A percentile compares a stretch with the other conserved stretches of the same genome.
Evolutionary conservation across 2,113 vertebrate genomes (phyloP).

Genomic region (Oreotrochilus melanogaster): DNA sequence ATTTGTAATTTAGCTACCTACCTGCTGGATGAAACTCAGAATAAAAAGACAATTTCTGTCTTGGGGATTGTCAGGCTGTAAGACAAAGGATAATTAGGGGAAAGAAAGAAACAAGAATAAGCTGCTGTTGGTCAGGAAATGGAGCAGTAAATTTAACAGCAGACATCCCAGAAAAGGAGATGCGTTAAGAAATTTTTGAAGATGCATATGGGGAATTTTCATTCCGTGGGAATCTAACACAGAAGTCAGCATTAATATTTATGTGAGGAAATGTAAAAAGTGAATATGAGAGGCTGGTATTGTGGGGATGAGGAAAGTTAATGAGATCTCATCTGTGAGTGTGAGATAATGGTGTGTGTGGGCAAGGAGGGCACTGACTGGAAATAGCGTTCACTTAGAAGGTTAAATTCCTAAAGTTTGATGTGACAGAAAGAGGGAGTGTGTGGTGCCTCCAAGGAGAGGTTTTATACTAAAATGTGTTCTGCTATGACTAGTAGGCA

Average conservation of each 20-base stretch:
- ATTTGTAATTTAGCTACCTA: not conserved
- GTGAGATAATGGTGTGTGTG: not conserved
- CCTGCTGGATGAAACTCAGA: not conserved
- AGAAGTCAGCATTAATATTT: slow-evolving; percentile 31
- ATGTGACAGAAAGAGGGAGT: not conserved
- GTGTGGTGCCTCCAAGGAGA: not conserved
- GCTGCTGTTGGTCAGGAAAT: not conserved
- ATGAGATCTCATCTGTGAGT: slow-evolving; percentile 12
- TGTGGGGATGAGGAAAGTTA: not conserved
- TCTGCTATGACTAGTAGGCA: not conserved
- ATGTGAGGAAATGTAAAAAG: not conserved
- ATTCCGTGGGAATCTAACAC: not conserved
- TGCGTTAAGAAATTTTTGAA: not conserved
- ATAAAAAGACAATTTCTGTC: not conserved
- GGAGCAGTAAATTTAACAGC: not conserved
- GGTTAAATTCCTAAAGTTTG: not conserved
- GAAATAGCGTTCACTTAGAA: slow-evolving; percentile 5
- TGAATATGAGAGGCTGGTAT: not conserved
- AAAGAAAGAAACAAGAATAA: not conserved
- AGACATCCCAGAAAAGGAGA: not conserved
- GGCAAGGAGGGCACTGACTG: not conserved
- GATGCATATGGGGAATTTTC: not conserved
- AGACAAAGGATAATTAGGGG: not conserved
- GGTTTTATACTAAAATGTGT: not conserved
- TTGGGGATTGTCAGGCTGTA: not conserved